Evolutionary conservation across 2,113 vertebrate genomes (phyloP), one percentile per base, ranked within the genome.

Genomic region (Podilymbus podiceps): DNA sequence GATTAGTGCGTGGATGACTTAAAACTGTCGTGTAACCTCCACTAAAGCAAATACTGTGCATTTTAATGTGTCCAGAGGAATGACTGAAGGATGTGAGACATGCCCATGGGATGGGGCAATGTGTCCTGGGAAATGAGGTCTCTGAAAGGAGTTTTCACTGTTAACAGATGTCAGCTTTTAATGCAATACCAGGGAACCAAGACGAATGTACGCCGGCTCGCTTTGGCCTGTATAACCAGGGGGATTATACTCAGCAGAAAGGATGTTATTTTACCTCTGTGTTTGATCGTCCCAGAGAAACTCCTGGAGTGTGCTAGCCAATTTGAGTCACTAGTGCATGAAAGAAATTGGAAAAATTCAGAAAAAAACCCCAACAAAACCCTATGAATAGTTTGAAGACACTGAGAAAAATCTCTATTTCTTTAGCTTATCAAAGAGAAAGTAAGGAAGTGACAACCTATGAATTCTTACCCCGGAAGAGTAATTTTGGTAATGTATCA

Each of bases 91-190:
- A 35, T 60, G 35, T 9, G 19, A 69, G 24, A 11, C 16, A 2
- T 52, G 3, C 38, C 49, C 24, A 3, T 58, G 64, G 38, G 35
- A 52, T 59, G 62, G 42, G 22, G 14, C 0, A 0, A 4, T 38
- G 19, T 72, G 44, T 59, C 67, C 44, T 68, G 53, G 63, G 78
- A 77, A 85, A 30, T 16, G 35, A 49, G 46, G 46, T 60, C 73
- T 78, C n/a, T 40, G 11, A 74, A 62, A 85, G 46, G 68, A 38
- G 55, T 24, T 84, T 44, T 38, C 14, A 15, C 22, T 62, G 24
- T 53, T 67, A 47, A 8, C 49, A 31, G 21, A 19, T 30, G 42
- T 78, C 80, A 68, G 60, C 25, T 77, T 46, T 85, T 81, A 14
- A 52, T 55, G 5, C 2, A 11, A 16, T 67, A 22, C 50, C 12